Conservation (phyloP, 1,140 invertebrate genomes). For the Helicoverpa armigera region DNA sequence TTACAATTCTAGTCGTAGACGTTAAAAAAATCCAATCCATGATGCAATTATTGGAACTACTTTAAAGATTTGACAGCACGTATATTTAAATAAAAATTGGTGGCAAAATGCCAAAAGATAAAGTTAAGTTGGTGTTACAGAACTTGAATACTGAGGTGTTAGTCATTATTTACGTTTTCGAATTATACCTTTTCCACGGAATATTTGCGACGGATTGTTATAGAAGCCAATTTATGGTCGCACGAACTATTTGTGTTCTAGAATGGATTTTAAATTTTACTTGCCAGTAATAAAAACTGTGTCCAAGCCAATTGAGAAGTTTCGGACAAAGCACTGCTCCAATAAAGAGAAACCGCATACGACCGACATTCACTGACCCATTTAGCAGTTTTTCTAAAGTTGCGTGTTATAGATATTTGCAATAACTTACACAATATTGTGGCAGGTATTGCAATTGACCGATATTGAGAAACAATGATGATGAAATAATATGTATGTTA, state of each 20-base stretch:
- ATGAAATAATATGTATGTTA: too few species aligned
- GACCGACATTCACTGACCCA: neutral
- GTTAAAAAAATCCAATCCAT: too few species aligned
- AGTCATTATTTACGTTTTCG: neutral
- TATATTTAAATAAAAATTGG: neutral
- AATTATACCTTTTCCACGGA: neutral
- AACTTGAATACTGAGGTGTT: neutral
- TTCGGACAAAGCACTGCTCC: neutral
- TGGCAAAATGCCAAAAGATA: neutral
- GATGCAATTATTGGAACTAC: slow-evolving; percentile 3
- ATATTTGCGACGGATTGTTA: neutral
- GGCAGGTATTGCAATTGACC: neutral
- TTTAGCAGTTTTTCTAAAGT: neutral
- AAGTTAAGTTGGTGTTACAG: neutral
- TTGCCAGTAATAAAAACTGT: neutral
- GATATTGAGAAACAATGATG: neutral
- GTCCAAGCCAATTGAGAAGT: slow-evolving; percentile 1
- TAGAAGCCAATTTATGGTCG: neutral
- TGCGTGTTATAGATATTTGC: neutral
- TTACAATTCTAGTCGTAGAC: too few species aligned
- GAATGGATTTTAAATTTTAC: too few species aligned
- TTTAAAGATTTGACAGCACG: neutral
- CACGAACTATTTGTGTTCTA: too few species aligned
- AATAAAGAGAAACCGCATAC: neutral
- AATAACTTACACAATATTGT: too few species aligned